Evolutionary conservation across 2,888 invertebrate species (phyloP), one percentile per base, ranked within the genome.

Genomic region (Eilema griseolum): DNA sequence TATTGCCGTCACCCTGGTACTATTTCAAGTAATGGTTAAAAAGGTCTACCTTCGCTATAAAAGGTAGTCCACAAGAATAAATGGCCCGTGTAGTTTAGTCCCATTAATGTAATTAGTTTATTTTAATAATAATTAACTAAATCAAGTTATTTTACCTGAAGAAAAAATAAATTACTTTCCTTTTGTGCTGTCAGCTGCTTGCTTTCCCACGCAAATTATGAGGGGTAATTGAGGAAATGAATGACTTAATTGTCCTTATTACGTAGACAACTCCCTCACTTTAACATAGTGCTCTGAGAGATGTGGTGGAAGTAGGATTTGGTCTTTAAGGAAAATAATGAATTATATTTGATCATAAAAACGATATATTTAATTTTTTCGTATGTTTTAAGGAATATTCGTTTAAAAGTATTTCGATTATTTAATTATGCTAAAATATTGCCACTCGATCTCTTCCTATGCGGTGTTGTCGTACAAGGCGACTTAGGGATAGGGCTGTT

Each of bases 191-290:
- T 75, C 69, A 61, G 73, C 77, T 81, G 73, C 67, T 75, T 77
- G 70, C 70, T 68, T 72, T 69, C 69, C 63, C 71, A 66, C 73
- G 65, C 71, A 81, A 70, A 81, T 80, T 81, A 80, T 81, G 71
- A 77, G 80, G 77, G 75, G 77, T 81, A 80, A 81, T 80, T 81
- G 77, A 64, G 71, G 31, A 73, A 81, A 73, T 71, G 57, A 80
- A 67, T 61, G 72, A 72, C 77, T 80, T 74, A 75, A 81, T 72
- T 77, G 66, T 64, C 28, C 60, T 70, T 72, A 75, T 72, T 75
- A 67, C 28, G 60, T 67, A 46, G 57, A 60, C 67, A 62, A 52
- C 37, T 59, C 61, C 52, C 61, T 62, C 59, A 63, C 61, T 76
- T 76, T 61, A 60, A 57, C 67, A 56, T 31, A 46, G 57, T 20